Evolutionary conservation across 23 tunicate genomes (phyloP).

Genomic region (Styela plicata): DNA sequence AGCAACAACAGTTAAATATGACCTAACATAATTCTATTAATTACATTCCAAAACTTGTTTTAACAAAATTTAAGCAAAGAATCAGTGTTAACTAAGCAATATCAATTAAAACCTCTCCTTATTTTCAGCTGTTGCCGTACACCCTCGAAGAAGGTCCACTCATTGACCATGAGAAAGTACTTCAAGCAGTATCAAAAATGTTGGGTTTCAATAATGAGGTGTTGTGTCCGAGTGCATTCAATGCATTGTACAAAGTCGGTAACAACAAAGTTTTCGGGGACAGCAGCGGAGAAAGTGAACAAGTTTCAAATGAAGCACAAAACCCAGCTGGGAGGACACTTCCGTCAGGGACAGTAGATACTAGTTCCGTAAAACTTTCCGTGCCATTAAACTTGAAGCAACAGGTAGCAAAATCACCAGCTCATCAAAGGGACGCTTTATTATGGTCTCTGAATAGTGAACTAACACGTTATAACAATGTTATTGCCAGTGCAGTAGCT

Average conservation of each 20-base stretch:
- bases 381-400: background rate
- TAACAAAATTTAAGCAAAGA: too few species aligned
- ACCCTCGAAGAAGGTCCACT: conserved; percentile 84
- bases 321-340: background rate
- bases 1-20: too few species aligned
- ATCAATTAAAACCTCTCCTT: too few species aligned
- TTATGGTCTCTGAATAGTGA: conserved; percentile 24
- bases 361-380: background rate
- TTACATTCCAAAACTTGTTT: too few species aligned
- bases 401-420: conserved; percentile 8
- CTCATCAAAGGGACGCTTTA: conserved; percentile 21
- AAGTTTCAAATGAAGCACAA: background rate
- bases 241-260: conserved; percentile 25
- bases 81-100: too few species aligned
- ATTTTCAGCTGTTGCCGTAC: conserved; percentile 61
- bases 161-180: conserved; percentile 45
- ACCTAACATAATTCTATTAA: too few species aligned
- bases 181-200: conserved; percentile 64
- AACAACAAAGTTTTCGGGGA: background rate
- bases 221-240: conserved; percentile 51
- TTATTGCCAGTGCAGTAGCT: conserved; percentile 7
- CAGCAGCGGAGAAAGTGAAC: background rate
- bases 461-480: conserved; percentile 13
- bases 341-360: background rate
- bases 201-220: conserved; percentile 64